Percentiles rank a stretch among this genome's conserved stretches.
phyloP scores from a whole-genome alignment of 1,140 invertebrate genomes.

The Cotesia chilonis region DNA sequence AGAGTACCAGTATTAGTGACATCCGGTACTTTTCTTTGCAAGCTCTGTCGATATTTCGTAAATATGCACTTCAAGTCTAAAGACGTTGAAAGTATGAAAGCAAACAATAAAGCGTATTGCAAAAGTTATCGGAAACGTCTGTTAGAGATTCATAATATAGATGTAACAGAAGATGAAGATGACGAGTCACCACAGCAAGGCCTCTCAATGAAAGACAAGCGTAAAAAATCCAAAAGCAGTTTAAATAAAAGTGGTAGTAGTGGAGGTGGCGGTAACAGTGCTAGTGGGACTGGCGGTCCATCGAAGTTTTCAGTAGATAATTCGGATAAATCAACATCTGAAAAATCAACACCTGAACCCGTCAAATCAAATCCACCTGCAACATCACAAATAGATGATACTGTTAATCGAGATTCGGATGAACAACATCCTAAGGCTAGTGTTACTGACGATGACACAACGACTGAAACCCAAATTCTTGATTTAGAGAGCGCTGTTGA shows the following conservation, averaged over 20 bases:
- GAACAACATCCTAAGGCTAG: slow-evolving; percentile 13
- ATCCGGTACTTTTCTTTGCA: slow-evolving; percentile 73
- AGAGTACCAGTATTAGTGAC: slow-evolving; percentile 73
- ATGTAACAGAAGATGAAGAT: slow-evolving; percentile 72
- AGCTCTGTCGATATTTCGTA: slow-evolving; percentile 80
- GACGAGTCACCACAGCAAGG: slow-evolving; percentile 59
- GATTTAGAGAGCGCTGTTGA: slow-evolving; percentile 59
- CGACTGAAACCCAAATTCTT: slow-evolving; percentile 46
- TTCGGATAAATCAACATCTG: slow-evolving; percentile 45
- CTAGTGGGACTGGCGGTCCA: not conserved
- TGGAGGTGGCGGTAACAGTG: not conserved
- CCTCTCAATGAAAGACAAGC: slow-evolving; percentile 62
- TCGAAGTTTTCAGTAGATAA: slow-evolving; percentile 53
- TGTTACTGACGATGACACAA: slow-evolving; percentile 7
- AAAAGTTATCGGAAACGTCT: slow-evolving; percentile 74
- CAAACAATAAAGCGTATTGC: slow-evolving; percentile 70
- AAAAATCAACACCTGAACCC: slow-evolving; percentile 54
- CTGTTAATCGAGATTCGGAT: slow-evolving; percentile 22
- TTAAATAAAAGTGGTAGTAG: slow-evolving; percentile 38
- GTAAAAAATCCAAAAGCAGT: slow-evolving; percentile 63
- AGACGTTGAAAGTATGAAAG: slow-evolving; percentile 63
- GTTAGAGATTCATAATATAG: slow-evolving; percentile 75
- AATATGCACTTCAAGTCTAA: slow-evolving; percentile 72
- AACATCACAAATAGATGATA: slow-evolving; percentile 38
- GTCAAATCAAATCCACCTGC: slow-evolving; percentile 32